A percentile compares a stretch with the other conserved stretches of the same genome.
These are phyloP conservation scores for Prietella phreatophila DNA, from an alignment of 2,113 vertebrate genomes.

Conservation along the genomic window DNA sequence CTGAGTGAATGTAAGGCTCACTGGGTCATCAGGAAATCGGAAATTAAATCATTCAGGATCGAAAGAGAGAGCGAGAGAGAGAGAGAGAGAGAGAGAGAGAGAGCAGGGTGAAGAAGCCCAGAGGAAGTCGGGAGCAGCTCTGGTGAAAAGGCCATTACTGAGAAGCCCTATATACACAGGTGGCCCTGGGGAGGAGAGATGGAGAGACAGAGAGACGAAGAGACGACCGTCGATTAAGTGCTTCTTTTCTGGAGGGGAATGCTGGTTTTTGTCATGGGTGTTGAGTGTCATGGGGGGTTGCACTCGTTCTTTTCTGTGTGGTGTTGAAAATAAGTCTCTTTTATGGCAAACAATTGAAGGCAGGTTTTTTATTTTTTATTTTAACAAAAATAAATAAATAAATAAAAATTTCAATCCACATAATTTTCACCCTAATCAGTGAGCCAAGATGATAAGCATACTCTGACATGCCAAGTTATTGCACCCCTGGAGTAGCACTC, in stretches of 20 bases:
- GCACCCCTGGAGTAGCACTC: background rate
- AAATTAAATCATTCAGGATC: background rate
- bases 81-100: background rate
- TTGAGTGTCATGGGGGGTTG: constrained; percentile 36
- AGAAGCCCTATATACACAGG: constrained; percentile 12
- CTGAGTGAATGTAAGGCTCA: constrained; percentile 10
- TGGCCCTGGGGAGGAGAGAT: constrained; percentile 3
- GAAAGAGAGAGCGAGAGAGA: background rate
- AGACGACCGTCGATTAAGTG: constrained; percentile 36
- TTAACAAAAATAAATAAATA: background rate
- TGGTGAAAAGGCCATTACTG: constrained; percentile 26
- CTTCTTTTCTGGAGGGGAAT: constrained; percentile 35
- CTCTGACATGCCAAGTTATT: background rate
- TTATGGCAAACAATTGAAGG: background rate
- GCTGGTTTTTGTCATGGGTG: constrained; percentile 37
- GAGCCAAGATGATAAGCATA: background rate
- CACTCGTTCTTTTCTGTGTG: background rate
- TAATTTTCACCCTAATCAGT: background rate
- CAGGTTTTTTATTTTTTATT: too few relatives aligned
- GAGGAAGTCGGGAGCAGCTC: background rate
- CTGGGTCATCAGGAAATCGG: background rate
- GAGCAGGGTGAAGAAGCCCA: background rate
- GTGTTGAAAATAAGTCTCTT: background rate
- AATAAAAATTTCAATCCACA: background rate
- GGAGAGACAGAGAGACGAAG: background rate